Base-by-base conservation (phyloP, 2,888 invertebrate species). In the Melieria crassipennis region DNA sequence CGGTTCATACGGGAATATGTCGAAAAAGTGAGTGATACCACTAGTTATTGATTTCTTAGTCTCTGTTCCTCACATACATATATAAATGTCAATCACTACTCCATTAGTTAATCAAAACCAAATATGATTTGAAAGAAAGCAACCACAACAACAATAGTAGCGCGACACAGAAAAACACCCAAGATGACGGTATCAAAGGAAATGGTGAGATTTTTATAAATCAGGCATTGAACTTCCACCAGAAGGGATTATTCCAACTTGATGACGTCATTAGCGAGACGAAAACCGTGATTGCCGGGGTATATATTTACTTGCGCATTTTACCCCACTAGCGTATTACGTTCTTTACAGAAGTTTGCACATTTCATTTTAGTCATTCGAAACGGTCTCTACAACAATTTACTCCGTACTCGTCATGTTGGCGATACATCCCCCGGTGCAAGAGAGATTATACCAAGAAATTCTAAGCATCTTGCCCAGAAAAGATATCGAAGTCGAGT, bases 341-440 rank as follows among this genome's bases (percentile, higher is more conserved):
- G 5, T 13, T 10, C 4, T 13, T 2, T 63, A 47, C 6, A 47
- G 3, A 61, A 45, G 43, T 13, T 13, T 9, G 43, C 30, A 52
- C 16, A 13, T 11, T n/a, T 0, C 9, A 43, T 48, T 42, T 7
- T 43, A 80, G 80, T 77, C 80, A 7, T 80, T 79, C 57, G 81
- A 81, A 56, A 80, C 81, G 4, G 73, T 78, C 50, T 77, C 81
- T 7, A 78, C 77, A 5, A 77, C 79, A 0, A 61, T 79, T 0
- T 78, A 75, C 48, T 77, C 76, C 7, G 64, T 76, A 0, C 65
- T 80, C 7, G 75, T 77, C 60, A 71, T 81, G 57, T 66, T 81
- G 13, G 79, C 82, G 7, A 81, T 81, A 78, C 79, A 81, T 62
- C 78, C 78, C 3, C 69, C 79, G 4, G 73, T 79, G 4, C 82